These are phyloP conservation scores for Chrysolina oricalcia DNA, from an alignment of 2,888 invertebrate species.

Conservation along the genomic window DNA sequence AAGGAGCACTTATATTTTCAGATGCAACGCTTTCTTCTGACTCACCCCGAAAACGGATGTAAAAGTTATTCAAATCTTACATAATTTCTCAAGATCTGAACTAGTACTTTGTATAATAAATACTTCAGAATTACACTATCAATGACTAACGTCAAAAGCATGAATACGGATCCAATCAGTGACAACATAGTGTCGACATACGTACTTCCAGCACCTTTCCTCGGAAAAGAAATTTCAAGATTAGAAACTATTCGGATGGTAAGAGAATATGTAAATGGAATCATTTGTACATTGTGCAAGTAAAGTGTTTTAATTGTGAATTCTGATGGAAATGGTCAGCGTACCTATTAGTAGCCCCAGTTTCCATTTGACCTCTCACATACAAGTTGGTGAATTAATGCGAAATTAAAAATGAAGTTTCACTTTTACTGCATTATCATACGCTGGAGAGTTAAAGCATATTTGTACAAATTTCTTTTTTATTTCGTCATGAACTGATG, in stretches of 20 bases:
- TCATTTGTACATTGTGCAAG: conserved; percentile 37
- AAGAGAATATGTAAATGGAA: conserved; percentile 43
- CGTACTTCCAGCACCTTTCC: conserved; percentile 36
- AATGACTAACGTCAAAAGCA: conserved; percentile 24
- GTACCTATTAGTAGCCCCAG: background rate
- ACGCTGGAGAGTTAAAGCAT: conserved; percentile 1
- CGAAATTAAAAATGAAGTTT: conserved; percentile 36
- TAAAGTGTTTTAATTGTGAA: conserved; percentile 23
- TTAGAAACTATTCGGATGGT: conserved; percentile 42
- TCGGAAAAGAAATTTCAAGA: conserved; percentile 41
- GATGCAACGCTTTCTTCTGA: background rate
- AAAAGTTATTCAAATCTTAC: background rate
- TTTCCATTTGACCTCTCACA: conserved; percentile 22
- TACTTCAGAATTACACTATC: conserved; percentile 8
- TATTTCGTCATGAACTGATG: conserved; percentile 7
- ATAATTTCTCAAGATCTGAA: background rate
- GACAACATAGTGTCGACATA: conserved; percentile 30
- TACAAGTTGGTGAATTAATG: conserved; percentile 36
- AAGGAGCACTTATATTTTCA: background rate
- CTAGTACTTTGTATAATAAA: background rate
- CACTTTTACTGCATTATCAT: conserved; percentile 44
- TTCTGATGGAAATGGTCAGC: conserved; percentile 15
- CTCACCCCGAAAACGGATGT: conserved; percentile 1
- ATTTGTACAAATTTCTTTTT: conserved; percentile 21
- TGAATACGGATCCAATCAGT: conserved; percentile 24